A percentile compares a stretch with the other conserved stretches of the same genome.
phyloP scores from a whole-genome alignment of 2,888 invertebrate species.

The Cantharis rufa region DNA sequence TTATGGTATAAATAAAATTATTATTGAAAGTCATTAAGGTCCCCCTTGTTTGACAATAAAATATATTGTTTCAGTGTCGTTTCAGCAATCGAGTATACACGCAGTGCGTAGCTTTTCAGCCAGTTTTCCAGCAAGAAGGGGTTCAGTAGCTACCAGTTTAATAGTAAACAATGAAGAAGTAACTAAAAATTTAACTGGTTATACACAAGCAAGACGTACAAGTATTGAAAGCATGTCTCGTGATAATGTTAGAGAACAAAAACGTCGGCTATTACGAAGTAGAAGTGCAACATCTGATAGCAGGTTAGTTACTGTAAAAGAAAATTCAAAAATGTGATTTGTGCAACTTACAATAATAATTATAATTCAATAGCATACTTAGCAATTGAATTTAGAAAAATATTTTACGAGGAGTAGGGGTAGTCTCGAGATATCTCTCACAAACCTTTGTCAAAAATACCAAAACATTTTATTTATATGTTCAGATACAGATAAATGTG shows the following conservation, averaged over 20 bases:
- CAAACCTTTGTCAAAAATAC: neutral
- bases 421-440: neutral
- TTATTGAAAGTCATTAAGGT: slow-evolving; percentile 3
- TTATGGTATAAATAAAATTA: neutral
- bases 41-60: slow-evolving; percentile 14
- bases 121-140: slow-evolving; percentile 53
- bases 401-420: neutral
- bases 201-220: slow-evolving; percentile 45
- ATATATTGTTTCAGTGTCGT: slow-evolving; percentile 50
- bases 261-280: slow-evolving; percentile 46
- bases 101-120: slow-evolving; percentile 55
- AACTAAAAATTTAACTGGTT: slow-evolving; percentile 4
- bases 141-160: slow-evolving; percentile 46
- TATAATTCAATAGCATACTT: neutral
- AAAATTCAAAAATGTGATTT: neutral
- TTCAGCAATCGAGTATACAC: slow-evolving; percentile 56
- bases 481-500: neutral
- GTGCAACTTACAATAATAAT: neutral
- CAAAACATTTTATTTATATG: neutral
- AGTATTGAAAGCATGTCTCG: slow-evolving; percentile 42
- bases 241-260: slow-evolving; percentile 46
- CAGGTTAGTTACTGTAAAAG: slow-evolving; percentile 23
- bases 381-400: neutral
- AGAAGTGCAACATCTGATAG: slow-evolving; percentile 38
- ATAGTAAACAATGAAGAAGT: slow-evolving; percentile 34